Conservation (phyloP, 2,797 vertebrate species). For the Adrianichthys oophorus region DNA sequence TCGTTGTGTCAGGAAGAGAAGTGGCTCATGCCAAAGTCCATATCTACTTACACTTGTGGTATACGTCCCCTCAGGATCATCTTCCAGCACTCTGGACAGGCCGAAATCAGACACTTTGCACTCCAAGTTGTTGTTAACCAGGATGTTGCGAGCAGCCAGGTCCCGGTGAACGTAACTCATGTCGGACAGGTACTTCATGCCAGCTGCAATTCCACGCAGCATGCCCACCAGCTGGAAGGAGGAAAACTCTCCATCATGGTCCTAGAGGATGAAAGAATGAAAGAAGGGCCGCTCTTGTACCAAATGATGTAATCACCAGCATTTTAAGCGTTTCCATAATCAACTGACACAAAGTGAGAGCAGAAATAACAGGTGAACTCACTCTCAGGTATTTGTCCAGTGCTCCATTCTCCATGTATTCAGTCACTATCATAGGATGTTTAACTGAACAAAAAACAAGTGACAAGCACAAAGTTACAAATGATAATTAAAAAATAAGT, state of each 20-base stretch:
- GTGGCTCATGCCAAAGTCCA: background rate
- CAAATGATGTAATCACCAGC: no score
- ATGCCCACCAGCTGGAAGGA: conserved; percentile 93
- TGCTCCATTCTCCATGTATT: conserved; percentile 97
- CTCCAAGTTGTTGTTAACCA: conserved; percentile 92
- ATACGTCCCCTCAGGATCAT: conserved; percentile 94
- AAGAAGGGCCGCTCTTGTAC: background rate
- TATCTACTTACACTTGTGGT: conserved; percentile 90
- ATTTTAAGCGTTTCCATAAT: no score
- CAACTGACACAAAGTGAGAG: no score
- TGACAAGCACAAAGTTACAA: background rate
- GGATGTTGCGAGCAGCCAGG: conserved; percentile 94
- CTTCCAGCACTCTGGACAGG: conserved; percentile 92
- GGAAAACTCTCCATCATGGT: conserved; percentile 88
- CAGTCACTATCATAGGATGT: conserved; percentile 95
- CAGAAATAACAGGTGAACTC: conserved; percentile 32
- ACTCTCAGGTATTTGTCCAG: conserved; percentile 92
- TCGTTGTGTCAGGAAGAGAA: background rate
- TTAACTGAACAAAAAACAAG: conserved; percentile 79
- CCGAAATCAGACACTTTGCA: conserved; percentile 98
- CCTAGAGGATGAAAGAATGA: conserved; percentile 62
- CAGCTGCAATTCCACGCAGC: conserved; percentile 90
- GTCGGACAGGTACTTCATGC: conserved; percentile 97
- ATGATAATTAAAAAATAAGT: background rate
- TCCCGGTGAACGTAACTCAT: conserved; percentile 98